Percentiles rank a stretch among this genome's conserved stretches.
These are phyloP conservation scores for Phylloscopus trochiloides DNA, from an alignment of 2,113 vertebrate genomes.

Conservation along the genomic window DNA sequence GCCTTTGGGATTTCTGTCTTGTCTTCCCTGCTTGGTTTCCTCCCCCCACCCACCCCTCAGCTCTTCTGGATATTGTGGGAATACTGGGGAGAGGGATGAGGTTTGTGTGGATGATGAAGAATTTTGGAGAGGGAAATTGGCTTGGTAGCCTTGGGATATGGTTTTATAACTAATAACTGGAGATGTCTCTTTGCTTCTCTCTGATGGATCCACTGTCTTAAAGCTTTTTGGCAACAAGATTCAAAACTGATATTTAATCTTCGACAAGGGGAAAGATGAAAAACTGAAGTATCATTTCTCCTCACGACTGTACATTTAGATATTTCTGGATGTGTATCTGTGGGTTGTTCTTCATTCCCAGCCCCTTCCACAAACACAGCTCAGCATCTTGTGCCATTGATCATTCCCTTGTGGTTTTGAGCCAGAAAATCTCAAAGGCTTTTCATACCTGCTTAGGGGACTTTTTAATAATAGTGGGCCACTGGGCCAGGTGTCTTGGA, in stretches of 20 bases:
- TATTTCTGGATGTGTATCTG: neutral
- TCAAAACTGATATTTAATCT: neutral
- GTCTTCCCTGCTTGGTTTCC: neutral
- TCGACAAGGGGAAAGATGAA: neutral
- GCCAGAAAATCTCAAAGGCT: neutral
- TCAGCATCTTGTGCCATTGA: neutral
- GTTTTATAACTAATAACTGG: neutral
- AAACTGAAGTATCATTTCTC: neutral
- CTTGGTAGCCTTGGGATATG: neutral
- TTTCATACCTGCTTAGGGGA: neutral
- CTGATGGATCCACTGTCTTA: neutral
- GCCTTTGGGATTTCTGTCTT: neutral
- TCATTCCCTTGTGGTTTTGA: neutral
- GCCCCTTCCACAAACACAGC: neutral
- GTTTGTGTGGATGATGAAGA: neutral
- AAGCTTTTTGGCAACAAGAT: neutral
- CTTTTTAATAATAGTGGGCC: neutral
- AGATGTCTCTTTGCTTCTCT: neutral
- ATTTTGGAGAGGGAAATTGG: neutral
- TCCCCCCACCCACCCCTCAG: accelerated
- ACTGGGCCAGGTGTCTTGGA: neutral
- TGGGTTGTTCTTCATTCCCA: neutral
- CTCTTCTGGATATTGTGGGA: neutral
- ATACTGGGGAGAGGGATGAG: neutral
- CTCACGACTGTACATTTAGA: neutral